Percentiles rank a stretch among this genome's conserved stretches.
These are phyloP conservation scores for Heterohyrax brucei DNA, from an alignment of 2,797 vertebrate genomes.

Conservation along the genomic window DNA sequence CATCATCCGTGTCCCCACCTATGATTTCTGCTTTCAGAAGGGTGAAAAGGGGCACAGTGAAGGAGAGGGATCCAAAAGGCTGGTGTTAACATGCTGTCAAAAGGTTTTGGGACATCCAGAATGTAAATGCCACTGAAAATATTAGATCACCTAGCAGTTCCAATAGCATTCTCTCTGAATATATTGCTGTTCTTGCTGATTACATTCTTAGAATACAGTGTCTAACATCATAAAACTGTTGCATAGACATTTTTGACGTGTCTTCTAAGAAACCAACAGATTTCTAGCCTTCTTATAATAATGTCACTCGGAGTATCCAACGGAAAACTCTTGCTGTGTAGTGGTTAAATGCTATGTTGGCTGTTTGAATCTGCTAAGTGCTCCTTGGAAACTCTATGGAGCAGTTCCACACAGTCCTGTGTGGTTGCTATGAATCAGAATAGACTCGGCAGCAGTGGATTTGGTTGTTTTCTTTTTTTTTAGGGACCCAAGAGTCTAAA, in stretches of 20 bases:
- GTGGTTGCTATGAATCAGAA: too few species aligned
- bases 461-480: too few species aligned
- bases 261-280: conserved; percentile 8
- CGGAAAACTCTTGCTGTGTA: too few species aligned
- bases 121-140: neutral
- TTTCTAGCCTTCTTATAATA: neutral
- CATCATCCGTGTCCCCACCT: neutral
- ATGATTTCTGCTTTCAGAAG: neutral
- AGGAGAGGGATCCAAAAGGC: neutral
- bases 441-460: too few species aligned
- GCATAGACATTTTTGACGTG: neutral
- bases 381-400: too few species aligned
- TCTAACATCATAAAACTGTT: neutral
- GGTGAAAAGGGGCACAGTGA: neutral
- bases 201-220: neutral
- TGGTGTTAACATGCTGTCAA: neutral
- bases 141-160: conserved; percentile 28
- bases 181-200: conserved; percentile 1
- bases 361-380: too few species aligned
- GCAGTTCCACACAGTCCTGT: too few species aligned
- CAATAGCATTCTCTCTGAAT: conserved; percentile 30
- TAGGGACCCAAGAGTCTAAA: neutral
- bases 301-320: neutral
- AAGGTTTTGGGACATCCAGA: neutral
- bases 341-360: too few species aligned